Conservation (phyloP, 2,797 vertebrate genomes). For the Phrynocephalus vlangalii region DNA sequence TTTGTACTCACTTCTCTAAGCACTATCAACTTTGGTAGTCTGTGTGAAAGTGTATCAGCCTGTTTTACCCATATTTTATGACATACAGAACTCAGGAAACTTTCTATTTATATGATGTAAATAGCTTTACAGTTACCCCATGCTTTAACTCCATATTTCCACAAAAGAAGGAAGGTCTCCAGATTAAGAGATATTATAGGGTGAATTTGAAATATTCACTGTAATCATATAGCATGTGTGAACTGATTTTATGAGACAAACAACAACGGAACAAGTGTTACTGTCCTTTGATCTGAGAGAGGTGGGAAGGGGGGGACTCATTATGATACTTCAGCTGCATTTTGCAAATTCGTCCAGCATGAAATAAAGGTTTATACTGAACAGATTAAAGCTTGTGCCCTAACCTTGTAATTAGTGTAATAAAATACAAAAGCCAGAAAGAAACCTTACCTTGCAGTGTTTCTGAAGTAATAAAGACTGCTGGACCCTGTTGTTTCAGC, state of each 20-base stretch:
- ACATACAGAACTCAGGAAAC: constrained; percentile 31
- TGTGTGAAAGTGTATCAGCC: neutral
- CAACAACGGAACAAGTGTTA: constrained; percentile 36
- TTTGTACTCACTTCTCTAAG: neutral
- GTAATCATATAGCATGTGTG: constrained; percentile 37
- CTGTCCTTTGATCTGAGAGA: constrained; percentile 60
- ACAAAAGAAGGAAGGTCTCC: constrained; percentile 5
- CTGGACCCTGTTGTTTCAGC: neutral
- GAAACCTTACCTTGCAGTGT: constrained; percentile 4
- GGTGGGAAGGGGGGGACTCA: constrained; percentile 50
- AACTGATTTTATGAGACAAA: constrained; percentile 56
- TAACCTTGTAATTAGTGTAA: constrained; percentile 43
- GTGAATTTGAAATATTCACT: constrained; percentile 56
- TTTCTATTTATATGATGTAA: constrained; percentile 44
- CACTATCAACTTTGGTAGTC: neutral
- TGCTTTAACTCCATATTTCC: constrained; percentile 46
- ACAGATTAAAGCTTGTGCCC: constrained; percentile 38
- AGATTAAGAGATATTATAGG: constrained; percentile 44
- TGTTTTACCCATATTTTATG: constrained; percentile 11
- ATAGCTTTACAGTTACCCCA: constrained; percentile 30
- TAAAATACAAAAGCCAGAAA: constrained; percentile 52
- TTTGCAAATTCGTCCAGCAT: constrained; percentile 29
- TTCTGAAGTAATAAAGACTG: neutral
- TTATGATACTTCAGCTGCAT: constrained; percentile 44
- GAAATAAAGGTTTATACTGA: constrained; percentile 41